Percentiles rank a stretch among this genome's conserved stretches.
These are phyloP conservation scores for Lepidotrigona ventralis DNA, from an alignment of 1,140 invertebrate genomes.

Conservation along the genomic window DNA sequence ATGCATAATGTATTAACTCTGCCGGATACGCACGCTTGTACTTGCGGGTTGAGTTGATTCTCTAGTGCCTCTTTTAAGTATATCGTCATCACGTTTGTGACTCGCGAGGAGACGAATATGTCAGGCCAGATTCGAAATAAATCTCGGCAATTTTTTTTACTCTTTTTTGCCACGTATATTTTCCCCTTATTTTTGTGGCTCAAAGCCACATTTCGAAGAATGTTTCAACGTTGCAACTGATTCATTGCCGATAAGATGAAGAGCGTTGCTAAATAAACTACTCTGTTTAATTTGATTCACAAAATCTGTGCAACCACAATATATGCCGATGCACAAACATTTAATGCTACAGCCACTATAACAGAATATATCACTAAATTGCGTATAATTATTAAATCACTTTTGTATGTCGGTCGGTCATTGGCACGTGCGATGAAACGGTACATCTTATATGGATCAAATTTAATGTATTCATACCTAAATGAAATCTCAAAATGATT, in stretches of 20 bases:
- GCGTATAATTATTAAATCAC: no score
- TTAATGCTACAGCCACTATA: no score
- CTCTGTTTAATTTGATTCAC: no score
- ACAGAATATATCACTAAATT: no score
- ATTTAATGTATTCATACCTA: neutral
- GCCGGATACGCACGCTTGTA: conserved; percentile 36
- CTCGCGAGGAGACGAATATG: conserved; percentile 16
- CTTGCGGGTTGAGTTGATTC: neutral
- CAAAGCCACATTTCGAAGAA: neutral
- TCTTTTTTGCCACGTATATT: neutral
- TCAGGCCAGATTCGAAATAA: neutral
- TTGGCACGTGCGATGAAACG: neutral
- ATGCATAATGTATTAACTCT: conserved; percentile 50
- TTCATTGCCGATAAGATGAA: neutral
- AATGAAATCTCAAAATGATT: neutral
- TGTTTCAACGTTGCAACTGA: neutral
- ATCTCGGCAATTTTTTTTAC: neutral
- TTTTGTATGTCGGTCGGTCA: neutral
- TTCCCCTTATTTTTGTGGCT: neutral
- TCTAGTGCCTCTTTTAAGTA: conserved; percentile 9
- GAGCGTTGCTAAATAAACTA: no score
- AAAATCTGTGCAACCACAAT: no score
- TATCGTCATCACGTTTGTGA: conserved; percentile 31
- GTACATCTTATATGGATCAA: neutral
- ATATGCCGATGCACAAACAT: no score